These are phyloP conservation scores for Apotomis betuletana DNA, from an alignment of 2,888 invertebrate species.

Conservation along the genomic window DNA sequence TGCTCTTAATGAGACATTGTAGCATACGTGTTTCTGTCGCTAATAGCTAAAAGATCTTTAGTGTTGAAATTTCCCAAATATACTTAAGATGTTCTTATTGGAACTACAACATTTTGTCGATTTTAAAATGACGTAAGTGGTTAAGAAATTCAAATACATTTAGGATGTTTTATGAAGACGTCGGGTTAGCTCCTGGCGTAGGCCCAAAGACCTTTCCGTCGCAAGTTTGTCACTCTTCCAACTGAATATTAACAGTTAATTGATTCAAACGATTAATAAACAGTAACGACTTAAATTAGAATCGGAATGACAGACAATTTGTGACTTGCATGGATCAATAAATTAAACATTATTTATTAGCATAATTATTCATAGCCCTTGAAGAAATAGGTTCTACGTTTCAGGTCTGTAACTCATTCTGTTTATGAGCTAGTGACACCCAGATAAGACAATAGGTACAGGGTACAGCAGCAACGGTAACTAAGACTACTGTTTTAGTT, in stretches of 20 bases:
- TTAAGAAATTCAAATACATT: neutral
- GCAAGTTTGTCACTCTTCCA: slow-evolving; percentile 37
- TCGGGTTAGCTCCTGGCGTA: slow-evolving; percentile 57
- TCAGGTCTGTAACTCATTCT: no score
- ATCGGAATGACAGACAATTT: slow-evolving; percentile 21
- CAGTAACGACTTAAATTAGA: slow-evolving; percentile 42
- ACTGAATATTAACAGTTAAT: slow-evolving; percentile 46
- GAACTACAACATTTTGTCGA: neutral
- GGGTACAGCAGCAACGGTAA: no score
- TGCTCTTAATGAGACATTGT: slow-evolving; percentile 72
- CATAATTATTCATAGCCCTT: neutral
- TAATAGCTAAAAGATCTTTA: neutral
- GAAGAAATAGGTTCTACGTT: neutral
- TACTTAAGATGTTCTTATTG: neutral
- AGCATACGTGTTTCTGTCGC: neutral
- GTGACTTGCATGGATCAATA: slow-evolving; percentile 12
- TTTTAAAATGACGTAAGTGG: neutral
- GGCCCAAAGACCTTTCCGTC: slow-evolving; percentile 53
- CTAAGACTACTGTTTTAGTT: no score
- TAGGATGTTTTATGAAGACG: slow-evolving; percentile 5
- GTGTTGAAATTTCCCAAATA: neutral
- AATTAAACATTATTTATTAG: slow-evolving; percentile 12
- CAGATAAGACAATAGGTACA: no score
- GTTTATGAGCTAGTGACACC: no score
- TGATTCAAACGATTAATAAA: slow-evolving; percentile 47